Evolutionary conservation across 1,140 invertebrate genomes (phyloP).

Genomic region (Rhizoglyphus robini): DNA sequence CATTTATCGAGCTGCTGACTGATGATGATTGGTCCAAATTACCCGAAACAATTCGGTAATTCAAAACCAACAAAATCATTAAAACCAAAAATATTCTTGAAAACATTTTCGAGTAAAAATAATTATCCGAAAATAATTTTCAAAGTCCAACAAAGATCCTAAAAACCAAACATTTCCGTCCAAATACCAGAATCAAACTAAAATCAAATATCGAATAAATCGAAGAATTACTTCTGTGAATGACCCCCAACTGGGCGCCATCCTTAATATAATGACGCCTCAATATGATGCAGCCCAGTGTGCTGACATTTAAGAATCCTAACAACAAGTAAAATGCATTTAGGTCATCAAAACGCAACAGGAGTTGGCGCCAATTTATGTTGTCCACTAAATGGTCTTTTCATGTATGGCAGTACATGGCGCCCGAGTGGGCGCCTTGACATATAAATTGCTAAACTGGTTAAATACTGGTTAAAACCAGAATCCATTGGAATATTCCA

Average conservation of each 20-base stretch:
- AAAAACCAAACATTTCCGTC: not conserved
- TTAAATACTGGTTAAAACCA: not conserved
- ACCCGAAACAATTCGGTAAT: not conserved
- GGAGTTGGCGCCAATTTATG: not conserved
- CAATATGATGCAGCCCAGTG: no score
- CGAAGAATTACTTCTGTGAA: no score
- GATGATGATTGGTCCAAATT: not conserved
- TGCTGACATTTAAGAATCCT: no score
- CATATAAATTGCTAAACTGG: not conserved
- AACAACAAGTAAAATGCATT: not conserved
- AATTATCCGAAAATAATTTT: no score
- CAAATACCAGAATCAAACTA: not conserved
- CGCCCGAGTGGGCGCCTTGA: not conserved
- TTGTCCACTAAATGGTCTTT: not conserved
- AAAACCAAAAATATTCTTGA: no score
- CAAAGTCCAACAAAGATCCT: no score
- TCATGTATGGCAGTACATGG: not conserved
- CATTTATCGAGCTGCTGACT: not conserved
- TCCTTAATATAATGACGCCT: no score
- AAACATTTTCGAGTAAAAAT: not conserved
- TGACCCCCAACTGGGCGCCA: no score
- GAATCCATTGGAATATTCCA: not conserved
- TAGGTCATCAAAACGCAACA: not conserved
- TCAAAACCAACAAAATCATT: no score
- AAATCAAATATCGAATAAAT: not conserved